Percentiles rank a stretch among this genome's conserved stretches.
These are phyloP conservation scores for Diabrotica virgifera DNA, from an alignment of 1,140 invertebrate species.

Conservation along the genomic window DNA sequence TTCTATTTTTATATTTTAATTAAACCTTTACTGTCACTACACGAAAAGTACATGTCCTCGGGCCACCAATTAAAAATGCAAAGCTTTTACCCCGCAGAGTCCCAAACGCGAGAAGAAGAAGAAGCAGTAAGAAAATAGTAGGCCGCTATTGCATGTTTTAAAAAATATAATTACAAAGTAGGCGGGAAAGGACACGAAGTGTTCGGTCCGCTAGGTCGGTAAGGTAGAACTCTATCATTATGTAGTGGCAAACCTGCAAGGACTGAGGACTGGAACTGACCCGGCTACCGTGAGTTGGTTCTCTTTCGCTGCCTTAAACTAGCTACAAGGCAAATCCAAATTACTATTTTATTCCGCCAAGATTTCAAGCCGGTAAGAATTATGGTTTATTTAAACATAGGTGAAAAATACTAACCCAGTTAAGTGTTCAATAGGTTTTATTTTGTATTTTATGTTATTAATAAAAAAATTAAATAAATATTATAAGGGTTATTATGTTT, in stretches of 20 bases:
- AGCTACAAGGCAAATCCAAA: neutral
- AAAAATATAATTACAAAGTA: conserved; percentile 32
- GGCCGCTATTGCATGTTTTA: conserved; percentile 9
- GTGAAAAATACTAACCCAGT: no score
- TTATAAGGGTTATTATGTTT: no score
- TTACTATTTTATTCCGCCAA: neutral
- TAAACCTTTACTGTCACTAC: no score
- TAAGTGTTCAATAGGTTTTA: no score
- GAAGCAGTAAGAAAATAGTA: neutral
- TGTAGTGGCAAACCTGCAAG: conserved; percentile 30
- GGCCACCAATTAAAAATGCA: neutral
- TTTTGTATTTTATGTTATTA: no score
- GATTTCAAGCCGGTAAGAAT: no score
- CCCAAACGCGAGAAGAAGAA: neutral
- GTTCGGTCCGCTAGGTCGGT: conserved; percentile 23
- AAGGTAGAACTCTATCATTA: conserved; percentile 25
- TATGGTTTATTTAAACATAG: no score
- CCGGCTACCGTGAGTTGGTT: conserved; percentile 23
- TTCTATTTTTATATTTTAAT: no score
- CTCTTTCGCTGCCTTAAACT: neutral
- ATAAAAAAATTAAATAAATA: no score
- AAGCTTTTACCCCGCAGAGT: neutral
- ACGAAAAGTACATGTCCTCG: no score
- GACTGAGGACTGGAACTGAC: conserved; percentile 19
- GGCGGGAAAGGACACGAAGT: conserved; percentile 32